These are phyloP conservation scores for Chironex yamaguchii DNA, from an alignment of 30 jellyfish, hydroid and myxozoan genomes.

Conservation along the genomic window DNA sequence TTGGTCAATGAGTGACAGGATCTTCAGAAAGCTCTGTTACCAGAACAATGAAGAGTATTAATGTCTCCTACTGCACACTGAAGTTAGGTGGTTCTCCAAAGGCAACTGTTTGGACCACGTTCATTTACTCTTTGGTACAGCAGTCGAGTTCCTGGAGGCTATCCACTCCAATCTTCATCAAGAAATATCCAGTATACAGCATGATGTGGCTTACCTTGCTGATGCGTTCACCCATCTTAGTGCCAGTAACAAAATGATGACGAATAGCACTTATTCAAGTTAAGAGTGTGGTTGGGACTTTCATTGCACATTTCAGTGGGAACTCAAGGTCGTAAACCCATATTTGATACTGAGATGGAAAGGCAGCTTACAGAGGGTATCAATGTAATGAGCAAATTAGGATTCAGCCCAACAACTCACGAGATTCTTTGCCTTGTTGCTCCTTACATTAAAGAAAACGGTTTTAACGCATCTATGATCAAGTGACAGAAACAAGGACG, in stretches of 20 bases:
- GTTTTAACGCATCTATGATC: background rate
- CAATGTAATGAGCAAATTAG: background rate
- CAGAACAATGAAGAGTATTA: background rate
- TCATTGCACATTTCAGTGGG: no score
- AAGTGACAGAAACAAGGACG: constrained; percentile 19
- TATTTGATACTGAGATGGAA: background rate
- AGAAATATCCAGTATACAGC: background rate
- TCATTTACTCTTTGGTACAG: background rate
- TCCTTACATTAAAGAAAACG: background rate
- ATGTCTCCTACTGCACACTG: background rate
- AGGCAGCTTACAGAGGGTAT: background rate
- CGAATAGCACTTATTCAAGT: background rate
- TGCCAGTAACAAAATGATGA: background rate
- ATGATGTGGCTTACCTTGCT: background rate
- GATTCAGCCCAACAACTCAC: background rate
- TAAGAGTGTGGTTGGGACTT: background rate
- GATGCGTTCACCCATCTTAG: background rate
- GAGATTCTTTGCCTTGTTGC: constrained; percentile 9
- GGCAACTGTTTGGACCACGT: background rate
- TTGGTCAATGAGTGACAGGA: background rate
- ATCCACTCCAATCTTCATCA: background rate
- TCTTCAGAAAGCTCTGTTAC: background rate
- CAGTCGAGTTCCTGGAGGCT: background rate
- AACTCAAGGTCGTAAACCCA: background rate
- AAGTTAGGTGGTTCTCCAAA: background rate